phyloP scores from a whole-genome alignment of 2,797 vertebrate species.

The Tragopan temminckii region DNA sequence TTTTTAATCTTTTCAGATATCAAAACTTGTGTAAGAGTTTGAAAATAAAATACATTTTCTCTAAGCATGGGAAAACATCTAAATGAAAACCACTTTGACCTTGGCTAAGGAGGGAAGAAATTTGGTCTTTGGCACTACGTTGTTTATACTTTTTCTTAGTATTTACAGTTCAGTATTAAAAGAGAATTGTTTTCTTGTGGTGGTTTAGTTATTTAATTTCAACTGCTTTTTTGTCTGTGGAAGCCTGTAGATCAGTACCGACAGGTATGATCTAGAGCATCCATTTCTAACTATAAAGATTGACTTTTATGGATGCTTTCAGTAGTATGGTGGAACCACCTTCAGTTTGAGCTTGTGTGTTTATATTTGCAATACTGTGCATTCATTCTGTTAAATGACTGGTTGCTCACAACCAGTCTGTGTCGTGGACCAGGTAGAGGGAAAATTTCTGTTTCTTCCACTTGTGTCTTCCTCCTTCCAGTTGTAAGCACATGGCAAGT shows the following conservation, averaged over 20 bases:
- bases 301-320: neutral
- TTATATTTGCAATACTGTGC: neutral
- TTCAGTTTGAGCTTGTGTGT: neutral
- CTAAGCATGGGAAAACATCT: neutral
- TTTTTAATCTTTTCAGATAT: neutral
- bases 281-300: neutral
- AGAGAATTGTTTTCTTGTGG: neutral
- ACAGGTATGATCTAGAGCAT: neutral
- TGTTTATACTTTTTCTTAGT: neutral
- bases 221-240: neutral
- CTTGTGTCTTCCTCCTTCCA: neutral
- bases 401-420: neutral
- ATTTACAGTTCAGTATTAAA: neutral
- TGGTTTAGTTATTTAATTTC: neutral
- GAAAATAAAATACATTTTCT: neutral
- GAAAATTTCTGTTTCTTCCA: neutral
- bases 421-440: neutral
- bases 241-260: neutral
- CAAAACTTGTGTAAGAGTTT: neutral
- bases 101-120: neutral
- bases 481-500: neutral
- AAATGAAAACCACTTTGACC: slow-evolving; percentile 1
- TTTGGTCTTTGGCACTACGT: neutral
- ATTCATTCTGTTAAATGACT: neutral
- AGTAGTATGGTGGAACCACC: neutral